Conservation (phyloP, 2,797 vertebrate species). For the Apogon talboti region DNA sequence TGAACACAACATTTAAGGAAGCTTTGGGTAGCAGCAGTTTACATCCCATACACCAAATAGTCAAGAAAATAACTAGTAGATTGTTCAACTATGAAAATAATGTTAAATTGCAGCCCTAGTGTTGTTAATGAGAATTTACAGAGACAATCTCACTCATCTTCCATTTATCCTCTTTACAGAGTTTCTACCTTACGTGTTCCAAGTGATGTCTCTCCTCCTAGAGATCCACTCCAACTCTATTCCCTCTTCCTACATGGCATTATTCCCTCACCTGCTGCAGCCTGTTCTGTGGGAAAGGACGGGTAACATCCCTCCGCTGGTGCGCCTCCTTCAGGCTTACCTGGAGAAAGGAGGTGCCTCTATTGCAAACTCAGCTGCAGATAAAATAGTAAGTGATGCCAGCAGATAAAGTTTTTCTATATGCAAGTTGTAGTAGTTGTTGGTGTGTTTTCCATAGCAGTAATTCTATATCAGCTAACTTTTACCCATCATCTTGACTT, state of each 20-base stretch:
- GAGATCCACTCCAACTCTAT: slow-evolving; percentile 95
- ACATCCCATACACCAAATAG: no score
- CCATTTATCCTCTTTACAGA: slow-evolving; percentile 80
- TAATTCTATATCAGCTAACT: neutral
- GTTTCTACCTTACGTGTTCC: slow-evolving; percentile 98
- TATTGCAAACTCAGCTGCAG: slow-evolving; percentile 90
- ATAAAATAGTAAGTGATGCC: slow-evolving; percentile 91
- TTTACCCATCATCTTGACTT: neutral
- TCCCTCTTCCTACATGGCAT: slow-evolving; percentile 93
- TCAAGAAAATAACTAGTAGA: no score
- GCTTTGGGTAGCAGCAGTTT: no score
- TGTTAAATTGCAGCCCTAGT: no score
- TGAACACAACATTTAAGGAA: no score
- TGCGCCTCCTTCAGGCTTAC: slow-evolving; percentile 96
- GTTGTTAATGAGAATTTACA: no score
- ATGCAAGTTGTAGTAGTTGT: neutral
- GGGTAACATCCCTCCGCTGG: slow-evolving; percentile 96
- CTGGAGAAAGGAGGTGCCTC: slow-evolving; percentile 90
- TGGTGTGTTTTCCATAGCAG: no score
- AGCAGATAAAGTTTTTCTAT: neutral
- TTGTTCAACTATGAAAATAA: no score
- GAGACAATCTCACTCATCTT: slow-evolving; percentile 7
- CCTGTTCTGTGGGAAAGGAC: slow-evolving; percentile 95
- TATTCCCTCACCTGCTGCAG: slow-evolving; percentile 97
- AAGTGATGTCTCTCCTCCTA: slow-evolving; percentile 99